phyloP scores from a whole-genome alignment of 2,113 vertebrate genomes.

The Vidua chalybeata region DNA sequence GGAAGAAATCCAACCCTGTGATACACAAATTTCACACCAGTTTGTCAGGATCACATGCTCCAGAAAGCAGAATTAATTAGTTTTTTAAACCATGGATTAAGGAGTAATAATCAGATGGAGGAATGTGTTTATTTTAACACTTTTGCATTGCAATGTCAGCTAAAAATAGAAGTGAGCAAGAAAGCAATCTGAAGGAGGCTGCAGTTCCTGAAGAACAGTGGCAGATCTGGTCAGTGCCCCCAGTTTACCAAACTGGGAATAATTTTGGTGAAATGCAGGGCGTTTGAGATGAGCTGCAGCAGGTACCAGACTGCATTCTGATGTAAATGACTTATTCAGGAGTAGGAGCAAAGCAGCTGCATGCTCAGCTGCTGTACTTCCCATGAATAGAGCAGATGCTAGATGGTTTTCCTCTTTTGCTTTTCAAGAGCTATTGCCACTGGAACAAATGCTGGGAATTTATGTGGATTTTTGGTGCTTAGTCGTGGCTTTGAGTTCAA shows the following conservation, averaged over 20 bases:
- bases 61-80: slow-evolving; percentile 14
- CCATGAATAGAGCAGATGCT: slow-evolving; percentile 35
- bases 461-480: not conserved
- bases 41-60: not conserved
- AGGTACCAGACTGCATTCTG: slow-evolving; percentile 8
- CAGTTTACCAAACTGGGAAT: not conserved
- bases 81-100: not conserved
- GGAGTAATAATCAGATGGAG: not conserved
- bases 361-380: slow-evolving; percentile 26
- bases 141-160: not conserved
- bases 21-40: not conserved
- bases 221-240: not conserved
- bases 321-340: slow-evolving; percentile 17
- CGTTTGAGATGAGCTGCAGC: not conserved
- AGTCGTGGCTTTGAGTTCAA: not conserved
- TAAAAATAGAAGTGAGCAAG: not conserved
- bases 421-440: slow-evolving; percentile 6
- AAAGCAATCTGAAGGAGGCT: not conserved
- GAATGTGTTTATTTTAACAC: not conserved
- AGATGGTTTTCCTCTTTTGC: not conserved
- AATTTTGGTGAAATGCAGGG: not conserved
- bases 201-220: not conserved
- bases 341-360: slow-evolving; percentile 50
- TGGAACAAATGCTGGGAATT: not conserved
- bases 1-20: not conserved